phyloP scores from a whole-genome alignment of 1,140 invertebrate genomes.

The Zaprionus tsacasi region DNA sequence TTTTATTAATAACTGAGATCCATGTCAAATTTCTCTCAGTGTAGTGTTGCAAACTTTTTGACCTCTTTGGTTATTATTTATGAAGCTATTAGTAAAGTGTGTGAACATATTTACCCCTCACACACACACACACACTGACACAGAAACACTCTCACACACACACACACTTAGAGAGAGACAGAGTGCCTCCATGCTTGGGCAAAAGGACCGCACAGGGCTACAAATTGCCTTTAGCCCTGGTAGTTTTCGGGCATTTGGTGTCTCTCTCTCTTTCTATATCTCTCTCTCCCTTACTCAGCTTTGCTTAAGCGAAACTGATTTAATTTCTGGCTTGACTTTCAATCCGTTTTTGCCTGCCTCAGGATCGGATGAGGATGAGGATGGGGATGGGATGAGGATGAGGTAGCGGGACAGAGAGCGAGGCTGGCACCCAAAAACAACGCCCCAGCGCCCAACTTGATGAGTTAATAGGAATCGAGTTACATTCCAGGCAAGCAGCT shows the following conservation, averaged over 20 bases:
- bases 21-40: conserved; percentile 44
- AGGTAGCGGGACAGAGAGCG: conserved; percentile 9
- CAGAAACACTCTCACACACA: conserved; percentile 24
- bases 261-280: neutral
- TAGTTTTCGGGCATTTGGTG: conserved; percentile 46
- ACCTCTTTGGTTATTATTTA: conserved; percentile 84
- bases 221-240: conserved; percentile 71
- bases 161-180: conserved; percentile 28
- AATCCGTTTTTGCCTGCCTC: conserved; percentile 53
- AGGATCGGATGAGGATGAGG: neutral
- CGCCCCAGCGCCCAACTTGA: conserved; percentile 77
- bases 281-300: conserved; percentile 9
- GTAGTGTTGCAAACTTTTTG: conserved; percentile 57
- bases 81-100: conserved; percentile 83
- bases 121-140: conserved; percentile 15
- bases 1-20: too few relatives aligned
- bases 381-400: neutral
- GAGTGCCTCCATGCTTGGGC: conserved; percentile 16
- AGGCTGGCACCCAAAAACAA: conserved; percentile 59
- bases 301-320: conserved; percentile 78
- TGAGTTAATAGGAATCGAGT: conserved; percentile 84
- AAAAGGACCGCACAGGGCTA: conserved; percentile 81
- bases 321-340: conserved; percentile 72
- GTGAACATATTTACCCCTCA: conserved; percentile 79
- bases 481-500: conserved; percentile 77